Conservation (phyloP, 1,140 invertebrate species). For the Bombus affinis region DNA sequence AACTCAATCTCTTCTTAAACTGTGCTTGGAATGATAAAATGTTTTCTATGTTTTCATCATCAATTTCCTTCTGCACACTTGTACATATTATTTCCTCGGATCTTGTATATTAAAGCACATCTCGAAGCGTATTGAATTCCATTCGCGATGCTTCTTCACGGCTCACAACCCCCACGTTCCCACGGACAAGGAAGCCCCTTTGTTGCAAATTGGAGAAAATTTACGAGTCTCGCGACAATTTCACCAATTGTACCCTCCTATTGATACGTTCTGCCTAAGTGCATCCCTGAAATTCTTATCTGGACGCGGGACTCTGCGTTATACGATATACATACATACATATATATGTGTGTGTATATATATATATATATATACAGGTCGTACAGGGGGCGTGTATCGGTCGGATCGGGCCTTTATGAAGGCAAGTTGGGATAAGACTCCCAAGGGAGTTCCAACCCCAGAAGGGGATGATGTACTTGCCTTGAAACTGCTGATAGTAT, state of each 20-base stretch:
- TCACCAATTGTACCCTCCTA: conserved; percentile 28
- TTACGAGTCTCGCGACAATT: conserved; percentile 47
- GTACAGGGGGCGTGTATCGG: conserved; percentile 29
- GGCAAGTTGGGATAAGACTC: conserved; percentile 70
- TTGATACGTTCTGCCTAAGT: conserved; percentile 26
- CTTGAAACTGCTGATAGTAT: conserved; percentile 70
- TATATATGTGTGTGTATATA: not conserved
- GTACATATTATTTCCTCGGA: too few relatives aligned
- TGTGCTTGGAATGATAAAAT: too few relatives aligned
- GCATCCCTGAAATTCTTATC: conserved; percentile 53
- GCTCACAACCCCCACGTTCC: not conserved
- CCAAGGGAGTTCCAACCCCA: conserved; percentile 51
- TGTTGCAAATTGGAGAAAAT: conserved; percentile 51
- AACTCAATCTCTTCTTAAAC: too few relatives aligned
- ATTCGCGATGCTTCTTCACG: not conserved
- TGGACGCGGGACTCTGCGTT: conserved; percentile 32
- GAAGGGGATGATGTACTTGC: conserved; percentile 69
- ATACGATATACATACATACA: conserved; percentile 10
- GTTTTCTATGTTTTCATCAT: too few relatives aligned
- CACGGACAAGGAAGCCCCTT: not conserved
- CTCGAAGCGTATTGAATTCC: not conserved
- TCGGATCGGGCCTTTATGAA: conserved; percentile 61
- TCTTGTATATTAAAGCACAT: not conserved
- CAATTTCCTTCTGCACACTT: too few relatives aligned
- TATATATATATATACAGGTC: not conserved